Base-by-base conservation (phyloP, 2,888 invertebrate species). In the Dicranocentrus wangi region DNA sequence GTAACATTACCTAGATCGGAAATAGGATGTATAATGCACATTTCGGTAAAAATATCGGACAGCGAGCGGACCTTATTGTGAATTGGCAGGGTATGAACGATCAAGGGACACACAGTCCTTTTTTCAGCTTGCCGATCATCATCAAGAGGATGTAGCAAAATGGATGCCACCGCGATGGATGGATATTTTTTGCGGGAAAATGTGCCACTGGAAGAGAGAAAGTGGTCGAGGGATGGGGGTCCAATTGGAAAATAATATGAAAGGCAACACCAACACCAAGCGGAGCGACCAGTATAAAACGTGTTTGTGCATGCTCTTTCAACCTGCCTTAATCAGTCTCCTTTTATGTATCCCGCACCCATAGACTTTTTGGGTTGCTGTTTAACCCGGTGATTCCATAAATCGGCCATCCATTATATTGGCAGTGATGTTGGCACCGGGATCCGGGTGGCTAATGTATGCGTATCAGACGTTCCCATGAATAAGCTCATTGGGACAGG, bases 321-420 rank as follows among this genome's bases (percentile, higher is more conserved):
- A 71, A 78, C 78, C 65, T 71, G 71, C 69, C 68, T 78, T 78
- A 78, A 78, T 78, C 78, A 78, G 71, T 78, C 77, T 70, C 68
- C 60, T 60, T 68, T 69, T 69, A 27, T 55, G 47, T 76, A 58
- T 60, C 51, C 17, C 21, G 53, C 23, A 21, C 17, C 60, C 47
- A 23, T 28, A 68, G 53, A 43, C 23, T 65, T 65, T 51, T 47
- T 53, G 32, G 39, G 19, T 71, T 65, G 61, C 71, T 60, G 51
- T 47, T 58, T 61, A 68, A 78, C 70, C 65, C 77, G 65, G 39
- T 77, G 69, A 70, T 77, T 71, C 60, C 68, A 69, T 69, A 77
- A 69, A 77, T 72, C 72, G 78, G 70, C 65, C 78, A 79, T 72
- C 65, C 25, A 79, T 79, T 79, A 72, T 72, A 79, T 79, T 79